Evolutionary conservation across 2,888 invertebrate genomes (phyloP).

Genomic region (Drepanosiphum platanoidis): DNA sequence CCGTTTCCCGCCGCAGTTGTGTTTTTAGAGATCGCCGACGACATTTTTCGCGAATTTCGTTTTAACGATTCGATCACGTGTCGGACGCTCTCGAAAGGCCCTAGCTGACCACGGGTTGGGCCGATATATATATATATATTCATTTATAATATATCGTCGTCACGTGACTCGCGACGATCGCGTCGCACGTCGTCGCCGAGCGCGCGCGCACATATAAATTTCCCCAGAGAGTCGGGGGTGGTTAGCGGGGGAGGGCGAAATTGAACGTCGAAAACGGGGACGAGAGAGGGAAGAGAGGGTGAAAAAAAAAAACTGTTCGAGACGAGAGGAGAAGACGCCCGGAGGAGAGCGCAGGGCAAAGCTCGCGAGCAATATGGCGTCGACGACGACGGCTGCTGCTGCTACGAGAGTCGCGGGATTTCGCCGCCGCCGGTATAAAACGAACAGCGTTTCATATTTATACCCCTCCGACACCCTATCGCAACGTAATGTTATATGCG

Average conservation of each 20-base stretch:
- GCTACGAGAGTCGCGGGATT: not conserved
- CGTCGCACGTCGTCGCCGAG: not conserved
- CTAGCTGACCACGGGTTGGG: too few relatives aligned
- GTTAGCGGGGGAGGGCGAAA: not conserved
- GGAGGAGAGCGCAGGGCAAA: not conserved
- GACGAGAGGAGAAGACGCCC: too few relatives aligned
- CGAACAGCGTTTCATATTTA: too few relatives aligned
- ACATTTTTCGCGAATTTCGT: too few relatives aligned
- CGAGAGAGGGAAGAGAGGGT: too few relatives aligned
- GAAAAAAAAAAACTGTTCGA: not conserved
- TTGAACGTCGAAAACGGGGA: too few relatives aligned
- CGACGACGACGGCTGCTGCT: not conserved
- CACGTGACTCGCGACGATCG: not conserved
- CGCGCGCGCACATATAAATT: slow-evolving; percentile 27
- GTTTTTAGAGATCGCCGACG: too few relatives aligned
- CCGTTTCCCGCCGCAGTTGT: too few relatives aligned
- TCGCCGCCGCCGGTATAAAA: not conserved
- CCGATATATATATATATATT: too few relatives aligned
- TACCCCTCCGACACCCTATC: too few relatives aligned
- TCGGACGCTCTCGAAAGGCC: too few relatives aligned
- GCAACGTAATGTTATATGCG: not conserved
- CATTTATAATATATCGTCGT: not conserved
- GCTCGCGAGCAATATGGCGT: slow-evolving; percentile 52
- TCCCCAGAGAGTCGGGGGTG: slow-evolving; percentile 38
- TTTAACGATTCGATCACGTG: too few relatives aligned